Evolutionary conservation across 2,797 vertebrate genomes (phyloP), one percentile per base, ranked within the genome.

Genomic region (Pseudocheirus occidentalis): DNA sequence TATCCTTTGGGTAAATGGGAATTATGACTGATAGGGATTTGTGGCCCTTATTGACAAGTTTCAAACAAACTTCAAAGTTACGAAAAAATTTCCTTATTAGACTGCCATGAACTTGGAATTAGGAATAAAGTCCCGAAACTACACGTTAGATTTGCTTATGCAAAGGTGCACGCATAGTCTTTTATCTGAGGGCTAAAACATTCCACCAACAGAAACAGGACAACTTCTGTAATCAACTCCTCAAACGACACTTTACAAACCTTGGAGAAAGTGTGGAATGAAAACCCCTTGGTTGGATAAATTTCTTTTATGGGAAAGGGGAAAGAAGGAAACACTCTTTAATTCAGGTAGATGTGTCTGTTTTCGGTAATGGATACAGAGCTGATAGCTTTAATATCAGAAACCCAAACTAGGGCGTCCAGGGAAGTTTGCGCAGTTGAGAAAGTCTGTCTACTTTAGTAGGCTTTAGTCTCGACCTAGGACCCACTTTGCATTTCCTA

Each of bases 381-480:
- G 24, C 9, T 10, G 52, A 14, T 1, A n/a, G 55, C 29, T 52
- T 52, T 91, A 50, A 52, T 50, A 21, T 50, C 66, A 28, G 50
- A 89, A 34, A 66, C 2, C 7, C 27, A 52, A 1, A 40, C 89
- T 50, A 94, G 91, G 52, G 81, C 92, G 56, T 13, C 2, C 90
- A 21, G 7, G 24, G 2, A 95, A 96, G 94, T 93, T 96, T 90
- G 93, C 10, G 40, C 50, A 55, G 46, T 53, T 24, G 40, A 50
- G 11, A 3, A 27, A 5, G 13, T 94, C 91, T 13, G 58, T 40
- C 10, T 52, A n/a, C 13, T n/a, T n/a, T n/a, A n/a, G n/a, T n/a
- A 11, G 53, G 73, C 53, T 96, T 89, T 66, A 81, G 90, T 93
- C 94, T 93, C 81, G 93, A 95, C 93, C 97, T 93, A n/a, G 46